Percentiles rank a stretch among this genome's conserved stretches.
Conservation (phyloP, 2,888 invertebrate genomes). For the Leptura quadrifasciata region DNA sequence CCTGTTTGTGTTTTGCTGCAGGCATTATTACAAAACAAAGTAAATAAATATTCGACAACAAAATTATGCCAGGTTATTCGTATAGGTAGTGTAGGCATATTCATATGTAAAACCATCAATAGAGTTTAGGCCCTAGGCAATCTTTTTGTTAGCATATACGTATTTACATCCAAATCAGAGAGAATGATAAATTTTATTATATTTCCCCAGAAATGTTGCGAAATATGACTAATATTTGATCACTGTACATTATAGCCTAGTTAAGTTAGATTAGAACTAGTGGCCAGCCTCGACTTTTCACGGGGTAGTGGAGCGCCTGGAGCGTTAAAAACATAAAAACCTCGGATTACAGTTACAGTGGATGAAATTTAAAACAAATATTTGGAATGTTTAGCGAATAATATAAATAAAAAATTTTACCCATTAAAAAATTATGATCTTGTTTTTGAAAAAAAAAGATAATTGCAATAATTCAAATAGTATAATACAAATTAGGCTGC, state of each 20-base stretch:
- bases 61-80: constrained; percentile 4
- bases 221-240: not conserved
- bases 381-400: no score
- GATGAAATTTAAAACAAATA: no score
- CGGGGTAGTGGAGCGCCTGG: no score
- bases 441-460: no score
- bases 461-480: no score
- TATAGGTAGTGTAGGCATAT: constrained; percentile 1
- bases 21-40: constrained; percentile 2
- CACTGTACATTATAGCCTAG: not conserved
- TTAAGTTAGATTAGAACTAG: no score
- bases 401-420: no score
- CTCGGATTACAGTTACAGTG: no score
- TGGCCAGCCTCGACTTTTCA: no score
- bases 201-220: not conserved
- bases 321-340: no score
- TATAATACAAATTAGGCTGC: no score
- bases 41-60: constrained; percentile 18
- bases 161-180: not conserved
- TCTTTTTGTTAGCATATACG: constrained; percentile 4
- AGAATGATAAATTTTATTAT: not conserved
- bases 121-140: not conserved
- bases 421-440: no score
- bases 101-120: not conserved
- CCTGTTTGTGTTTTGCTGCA: constrained; percentile 4